Base-by-base conservation (phyloP, 2,888 invertebrate species). In the Rotaria macrura region DNA sequence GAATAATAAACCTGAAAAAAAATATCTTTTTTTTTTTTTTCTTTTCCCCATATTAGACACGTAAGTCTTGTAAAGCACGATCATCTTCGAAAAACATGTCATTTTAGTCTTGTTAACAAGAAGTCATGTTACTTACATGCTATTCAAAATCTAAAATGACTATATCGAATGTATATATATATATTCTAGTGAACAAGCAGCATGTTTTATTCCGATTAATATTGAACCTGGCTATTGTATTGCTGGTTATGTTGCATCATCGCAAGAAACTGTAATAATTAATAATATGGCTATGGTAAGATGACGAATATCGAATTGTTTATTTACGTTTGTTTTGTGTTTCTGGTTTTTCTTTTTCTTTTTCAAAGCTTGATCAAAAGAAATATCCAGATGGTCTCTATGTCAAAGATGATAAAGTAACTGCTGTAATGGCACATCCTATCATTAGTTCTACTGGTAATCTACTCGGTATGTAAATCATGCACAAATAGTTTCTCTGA, bases 201-300 rank as follows among this genome's bases (percentile, higher is more conserved):
- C 79, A 38, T 85, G 79, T 52, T 85, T 55, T 55, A 52, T 52
- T 85, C 74, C 88, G 40, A 88, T 89, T 47, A 87, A 86, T 85
- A 87, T 88, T n/a, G 87, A 88, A 83, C 34, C 88, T 40, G 89
- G 90, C 54, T 88, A 89, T 7, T 89, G 90, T 14, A 87, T 91
- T 85, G 90, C 91, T 6, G 90, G 90, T 10, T 90, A 90, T 86
- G 91, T 91, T 1, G 90, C 90, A 2, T 88, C 88, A 84, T 89
- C 89, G 29, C 89, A 89, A 86, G 89, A 91, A 87, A 88, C 89
- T 1, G 87, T 89, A 38, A 87, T 90, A 85, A 87, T 89, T 12
- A 88, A 88, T 38, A 89, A 89, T 86, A 87, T 89, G 40, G 86
- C 88, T 20, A 88, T 87, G 86, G 89, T 90, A 88, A 87, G 88